These are phyloP conservation scores for Aythya fuligula DNA, from an alignment of 2,797 vertebrate genomes.

Conservation along the genomic window DNA sequence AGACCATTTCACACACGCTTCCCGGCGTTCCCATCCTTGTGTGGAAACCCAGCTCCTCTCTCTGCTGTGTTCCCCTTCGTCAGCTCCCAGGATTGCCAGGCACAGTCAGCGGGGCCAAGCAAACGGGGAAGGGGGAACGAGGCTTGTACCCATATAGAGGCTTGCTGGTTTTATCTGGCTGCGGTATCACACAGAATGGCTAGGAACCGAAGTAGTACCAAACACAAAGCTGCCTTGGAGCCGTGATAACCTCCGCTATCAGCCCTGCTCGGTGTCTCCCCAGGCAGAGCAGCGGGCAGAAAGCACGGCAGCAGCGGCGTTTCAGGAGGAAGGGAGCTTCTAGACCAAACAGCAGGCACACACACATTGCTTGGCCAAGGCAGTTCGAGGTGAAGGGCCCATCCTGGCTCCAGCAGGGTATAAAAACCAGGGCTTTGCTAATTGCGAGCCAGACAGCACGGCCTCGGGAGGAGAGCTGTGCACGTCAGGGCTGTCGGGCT, in stretches of 20 bases:
- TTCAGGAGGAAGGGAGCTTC: not conserved
- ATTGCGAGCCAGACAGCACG: not conserved
- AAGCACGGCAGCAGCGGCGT: not conserved
- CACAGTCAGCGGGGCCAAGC: not conserved
- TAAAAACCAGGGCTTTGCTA: not conserved
- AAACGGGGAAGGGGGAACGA: not conserved
- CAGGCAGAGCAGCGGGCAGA: not conserved
- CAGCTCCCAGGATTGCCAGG: not conserved
- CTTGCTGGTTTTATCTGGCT: not conserved
- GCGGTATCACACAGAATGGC: not conserved
- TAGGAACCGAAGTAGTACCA: not conserved
- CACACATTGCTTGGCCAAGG: not conserved
- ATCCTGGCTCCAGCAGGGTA: not conserved
- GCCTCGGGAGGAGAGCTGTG: not conserved
- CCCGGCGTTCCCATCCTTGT: not conserved
- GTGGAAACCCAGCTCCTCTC: not conserved
- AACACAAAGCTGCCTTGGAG: not conserved
- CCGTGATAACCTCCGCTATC: not conserved
- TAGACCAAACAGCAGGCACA: not conserved
- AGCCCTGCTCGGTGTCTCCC: not conserved
- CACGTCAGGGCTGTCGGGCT: not conserved
- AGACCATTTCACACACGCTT: not conserved
- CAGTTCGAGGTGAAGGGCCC: not conserved
- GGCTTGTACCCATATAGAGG: not conserved
- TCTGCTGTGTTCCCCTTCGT: accelerated